A percentile compares a stretch with the other conserved stretches of the same genome.
These are phyloP conservation scores for Gymnothorax javanicus DNA, from an alignment of 2,797 vertebrate genomes.

Conservation along the genomic window DNA sequence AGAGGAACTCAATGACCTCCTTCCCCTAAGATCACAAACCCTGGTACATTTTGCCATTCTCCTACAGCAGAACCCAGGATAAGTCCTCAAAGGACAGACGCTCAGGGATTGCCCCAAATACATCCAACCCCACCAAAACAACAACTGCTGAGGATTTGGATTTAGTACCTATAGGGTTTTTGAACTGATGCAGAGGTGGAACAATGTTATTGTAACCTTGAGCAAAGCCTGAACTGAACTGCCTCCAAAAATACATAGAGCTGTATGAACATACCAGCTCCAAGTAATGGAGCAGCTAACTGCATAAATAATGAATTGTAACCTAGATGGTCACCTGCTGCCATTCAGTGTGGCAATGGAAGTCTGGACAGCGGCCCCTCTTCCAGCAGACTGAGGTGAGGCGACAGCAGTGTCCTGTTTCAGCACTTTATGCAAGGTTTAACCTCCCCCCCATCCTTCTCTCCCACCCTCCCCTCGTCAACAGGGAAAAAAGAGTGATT, in stretches of 20 bases:
- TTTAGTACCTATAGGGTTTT: background rate
- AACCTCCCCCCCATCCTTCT: constrained; percentile 28
- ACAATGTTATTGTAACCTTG: background rate
- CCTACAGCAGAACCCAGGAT: background rate
- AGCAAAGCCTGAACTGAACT: background rate
- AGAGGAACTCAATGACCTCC: background rate
- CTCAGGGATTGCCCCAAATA: background rate
- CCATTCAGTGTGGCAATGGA: background rate
- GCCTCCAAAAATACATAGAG: background rate
- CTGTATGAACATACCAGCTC: background rate
- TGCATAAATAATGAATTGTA: constrained; percentile 3
- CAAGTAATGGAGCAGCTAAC: background rate
- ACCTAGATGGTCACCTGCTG: constrained; percentile 1
- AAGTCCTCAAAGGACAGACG: background rate
- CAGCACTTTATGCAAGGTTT: background rate
- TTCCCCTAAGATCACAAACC: background rate
- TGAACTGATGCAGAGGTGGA: background rate
- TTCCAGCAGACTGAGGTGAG: background rate
- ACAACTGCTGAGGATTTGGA: background rate
- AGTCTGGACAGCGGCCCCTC: background rate
- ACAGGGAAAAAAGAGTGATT: constrained; percentile 57
- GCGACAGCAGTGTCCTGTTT: background rate
- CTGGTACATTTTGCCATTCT: background rate
- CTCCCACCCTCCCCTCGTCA: constrained; percentile 50
- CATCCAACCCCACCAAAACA: background rate